Base-by-base conservation (phyloP, 2,113 vertebrate genomes). In the Percina caprodes region DNA sequence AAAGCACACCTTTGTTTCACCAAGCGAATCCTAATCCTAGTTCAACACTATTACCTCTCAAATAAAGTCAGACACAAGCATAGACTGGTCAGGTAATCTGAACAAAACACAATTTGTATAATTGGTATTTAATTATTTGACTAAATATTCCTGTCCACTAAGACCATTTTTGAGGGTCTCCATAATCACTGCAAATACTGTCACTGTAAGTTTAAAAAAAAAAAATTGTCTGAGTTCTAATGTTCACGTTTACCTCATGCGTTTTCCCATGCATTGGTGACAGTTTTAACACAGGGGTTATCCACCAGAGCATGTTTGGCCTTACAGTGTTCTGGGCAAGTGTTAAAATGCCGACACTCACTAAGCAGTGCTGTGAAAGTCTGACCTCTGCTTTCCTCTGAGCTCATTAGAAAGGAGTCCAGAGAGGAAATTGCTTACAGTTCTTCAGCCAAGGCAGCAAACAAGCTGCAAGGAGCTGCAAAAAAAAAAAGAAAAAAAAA, bases 401-500 rank as follows among this genome's bases (percentile, higher is more conserved):
- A 67, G 46, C 62, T 92, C 83, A 59, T 93, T 77, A 82, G 77
- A 68, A 65, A 49, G 35, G 13, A 70, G 39, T 62, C 63, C 66
- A 23, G 78, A 75, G 35, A 76, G 78, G 82, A 89, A 91, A 83
- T 30, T 51, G 42, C 60, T 80, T 5, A 18, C 46, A 26, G 83
- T 56, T 39, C 49, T 74, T 46, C 13, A 42, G 74, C 83, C 70
- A 83, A 67, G 60, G 48, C 33, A 33, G 33, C 48, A 73, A 74
- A 46, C 21, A 59, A 23, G 35, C 62, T 59, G 39, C 39, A 45
- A 51, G 9, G 59, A 71, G 21, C 8, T 59, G 56, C 3, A 5
- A 42, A 59, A 87, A 59, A 87, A 68, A 74, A 48, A 76, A 84
- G 79, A 87, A 59, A 87, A 68, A 74, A 48, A 76, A 84, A 79